These are phyloP conservation scores for Alcis repandata DNA, from an alignment of 2,888 invertebrate species.

Conservation along the genomic window DNA sequence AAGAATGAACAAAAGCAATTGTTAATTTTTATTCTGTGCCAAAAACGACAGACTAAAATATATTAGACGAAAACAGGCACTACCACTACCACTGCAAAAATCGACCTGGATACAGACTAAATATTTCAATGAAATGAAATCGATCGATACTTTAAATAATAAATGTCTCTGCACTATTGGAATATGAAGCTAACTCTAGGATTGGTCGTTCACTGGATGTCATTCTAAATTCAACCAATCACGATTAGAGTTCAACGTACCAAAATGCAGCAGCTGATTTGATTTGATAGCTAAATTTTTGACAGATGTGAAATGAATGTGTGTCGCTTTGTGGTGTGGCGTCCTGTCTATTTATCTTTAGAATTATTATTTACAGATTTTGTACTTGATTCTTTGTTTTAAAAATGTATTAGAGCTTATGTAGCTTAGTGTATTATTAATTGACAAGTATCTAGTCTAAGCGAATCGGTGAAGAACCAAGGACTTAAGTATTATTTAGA, in stretches of 20 bases:
- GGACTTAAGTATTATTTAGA: slow-evolving; percentile 52
- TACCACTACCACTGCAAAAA: too few relatives aligned
- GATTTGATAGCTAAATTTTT: slow-evolving; percentile 28
- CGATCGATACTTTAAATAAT: not conserved
- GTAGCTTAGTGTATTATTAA: slow-evolving; percentile 57
- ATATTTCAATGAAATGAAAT: not conserved
- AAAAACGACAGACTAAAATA: not conserved
- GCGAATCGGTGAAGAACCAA: slow-evolving; percentile 31
- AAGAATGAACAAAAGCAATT: not conserved
- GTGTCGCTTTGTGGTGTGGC: slow-evolving; percentile 73
- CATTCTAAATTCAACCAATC: slow-evolving; percentile 50
- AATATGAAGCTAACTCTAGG: not conserved
- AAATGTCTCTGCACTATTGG: not conserved
- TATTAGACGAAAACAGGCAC: too few relatives aligned
- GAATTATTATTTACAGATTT: slow-evolving; percentile 67
- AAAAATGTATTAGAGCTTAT: slow-evolving; percentile 66
- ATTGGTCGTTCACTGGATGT: slow-evolving; percentile 49
- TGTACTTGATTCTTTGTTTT: slow-evolving; percentile 65
- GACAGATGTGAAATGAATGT: slow-evolving; percentile 54
- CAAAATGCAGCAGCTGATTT: slow-evolving; percentile 48
- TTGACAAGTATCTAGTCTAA: slow-evolving; percentile 46
- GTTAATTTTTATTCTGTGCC: not conserved
- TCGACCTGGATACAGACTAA: not conserved
- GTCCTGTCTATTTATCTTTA: slow-evolving; percentile 76
- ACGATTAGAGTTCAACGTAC: slow-evolving; percentile 55